A percentile compares a stretch with the other conserved stretches of the same genome.
These are phyloP conservation scores for Thalassaphorura encarpata DNA, from an alignment of 1,140 invertebrate genomes.

Conservation along the genomic window DNA sequence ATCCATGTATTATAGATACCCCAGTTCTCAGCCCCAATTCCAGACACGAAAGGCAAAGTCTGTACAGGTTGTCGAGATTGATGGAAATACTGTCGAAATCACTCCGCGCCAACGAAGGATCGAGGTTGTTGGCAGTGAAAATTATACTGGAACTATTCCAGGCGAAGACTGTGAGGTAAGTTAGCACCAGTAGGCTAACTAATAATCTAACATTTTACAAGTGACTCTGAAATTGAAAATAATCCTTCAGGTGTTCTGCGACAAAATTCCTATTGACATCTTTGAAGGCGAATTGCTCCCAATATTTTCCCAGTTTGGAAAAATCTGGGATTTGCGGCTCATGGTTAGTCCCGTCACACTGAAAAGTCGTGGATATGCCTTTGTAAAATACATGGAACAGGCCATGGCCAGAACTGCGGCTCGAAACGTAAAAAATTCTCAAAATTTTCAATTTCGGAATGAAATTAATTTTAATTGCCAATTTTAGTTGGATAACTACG, in stretches of 20 bases:
- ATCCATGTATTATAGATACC: no score
- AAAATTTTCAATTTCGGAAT: background rate
- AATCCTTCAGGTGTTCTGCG: conserved; percentile 91
- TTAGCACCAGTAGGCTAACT: no score
- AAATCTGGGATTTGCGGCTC: conserved; percentile 93
- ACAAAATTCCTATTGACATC: conserved; percentile 98
- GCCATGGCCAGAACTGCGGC: conserved; percentile 87
- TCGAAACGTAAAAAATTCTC: conserved; percentile 64
- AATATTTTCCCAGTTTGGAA: conserved; percentile 93
- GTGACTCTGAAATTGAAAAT: no score
- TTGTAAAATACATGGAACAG: conserved; percentile 91
- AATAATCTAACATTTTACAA: no score
- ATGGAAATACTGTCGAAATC: no score
- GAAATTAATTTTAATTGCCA: background rate
- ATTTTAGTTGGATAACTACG: conserved; percentile 98
- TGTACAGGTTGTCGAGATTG: no score
- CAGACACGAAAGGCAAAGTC: no score
- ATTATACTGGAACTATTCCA: no score
- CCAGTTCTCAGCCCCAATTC: no score
- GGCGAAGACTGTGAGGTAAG: no score
- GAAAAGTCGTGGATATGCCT: conserved; percentile 94
- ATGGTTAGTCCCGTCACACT: conserved; percentile 99
- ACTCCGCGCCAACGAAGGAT: no score
- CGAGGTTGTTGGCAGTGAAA: no score
- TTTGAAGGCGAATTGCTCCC: conserved; percentile 98